These are phyloP conservation scores for Chalcis sispes DNA, from an alignment of 2,888 invertebrate genomes.

Conservation along the genomic window DNA sequence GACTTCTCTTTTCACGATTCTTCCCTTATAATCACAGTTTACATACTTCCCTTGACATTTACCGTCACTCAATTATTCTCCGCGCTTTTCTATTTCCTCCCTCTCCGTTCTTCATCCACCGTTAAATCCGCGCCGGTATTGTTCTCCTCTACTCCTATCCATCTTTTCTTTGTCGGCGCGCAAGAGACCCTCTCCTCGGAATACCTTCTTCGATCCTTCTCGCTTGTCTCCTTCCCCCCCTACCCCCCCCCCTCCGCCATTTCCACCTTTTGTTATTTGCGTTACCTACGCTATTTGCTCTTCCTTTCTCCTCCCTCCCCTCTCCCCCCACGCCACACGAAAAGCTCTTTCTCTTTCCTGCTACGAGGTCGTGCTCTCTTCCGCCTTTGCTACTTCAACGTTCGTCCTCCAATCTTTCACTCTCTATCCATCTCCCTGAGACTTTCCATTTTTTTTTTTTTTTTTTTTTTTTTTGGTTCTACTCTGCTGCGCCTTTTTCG, in stretches of 20 bases:
- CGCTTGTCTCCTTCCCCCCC: constrained; percentile 34
- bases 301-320: constrained; percentile 28
- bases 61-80: constrained; percentile 53
- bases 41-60: constrained; percentile 53
- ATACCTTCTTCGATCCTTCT: constrained; percentile 28
- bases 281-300: constrained; percentile 47
- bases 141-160: constrained; percentile 30
- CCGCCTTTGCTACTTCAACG: constrained; percentile 6
- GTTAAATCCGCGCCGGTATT: constrained; percentile 22
- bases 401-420: constrained; percentile 46
- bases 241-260: not conserved
- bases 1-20: too few relatives aligned
- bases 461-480: not conserved
- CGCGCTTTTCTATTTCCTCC: constrained; percentile 39
- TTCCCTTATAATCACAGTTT: constrained; percentile 50
- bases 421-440: constrained; percentile 44
- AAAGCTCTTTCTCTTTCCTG: constrained; percentile 15
- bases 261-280: constrained; percentile 53
- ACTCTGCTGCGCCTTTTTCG: not conserved
- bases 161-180: constrained; percentile 54
- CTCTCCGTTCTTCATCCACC: not conserved
- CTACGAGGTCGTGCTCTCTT: too few relatives aligned
- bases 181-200: constrained; percentile 6
- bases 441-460: constrained; percentile 23
- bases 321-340: too few relatives aligned